Evolutionary conservation across 1,140 invertebrate species (phyloP).

Genomic region (Panulirus ornatus): DNA sequence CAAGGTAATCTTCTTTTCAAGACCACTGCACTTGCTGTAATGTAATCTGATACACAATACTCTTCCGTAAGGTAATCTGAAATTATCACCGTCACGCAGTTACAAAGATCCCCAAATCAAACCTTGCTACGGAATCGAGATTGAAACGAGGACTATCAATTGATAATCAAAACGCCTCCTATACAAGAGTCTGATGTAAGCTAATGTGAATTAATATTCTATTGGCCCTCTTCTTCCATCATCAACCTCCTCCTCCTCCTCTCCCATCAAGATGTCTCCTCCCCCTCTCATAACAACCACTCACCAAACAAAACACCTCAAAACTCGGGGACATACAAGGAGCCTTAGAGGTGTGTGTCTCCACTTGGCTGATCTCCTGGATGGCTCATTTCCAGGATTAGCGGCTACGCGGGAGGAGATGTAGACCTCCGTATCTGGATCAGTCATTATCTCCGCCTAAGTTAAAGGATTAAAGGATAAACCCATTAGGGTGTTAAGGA

Average conservation of each 20-base stretch:
- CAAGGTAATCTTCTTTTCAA: no score
- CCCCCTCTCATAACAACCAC: neutral
- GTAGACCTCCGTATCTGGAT: neutral
- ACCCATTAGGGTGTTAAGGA: constrained; percentile 16
- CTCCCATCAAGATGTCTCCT: neutral
- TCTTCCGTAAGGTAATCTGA: no score
- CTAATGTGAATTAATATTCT: no score
- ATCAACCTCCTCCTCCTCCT: neutral
- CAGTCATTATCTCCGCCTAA: neutral
- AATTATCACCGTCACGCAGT: no score
- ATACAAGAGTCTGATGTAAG: no score
- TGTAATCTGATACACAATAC: no score
- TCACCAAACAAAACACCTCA: neutral
- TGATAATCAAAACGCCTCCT: no score
- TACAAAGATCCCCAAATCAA: no score
- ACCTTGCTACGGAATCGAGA: no score
- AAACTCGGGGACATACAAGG: neutral
- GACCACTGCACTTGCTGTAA: no score
- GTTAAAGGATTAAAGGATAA: constrained; percentile 13
- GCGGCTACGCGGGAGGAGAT: neutral
- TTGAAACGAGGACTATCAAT: no score
- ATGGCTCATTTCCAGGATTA: neutral
- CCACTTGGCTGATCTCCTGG: neutral
- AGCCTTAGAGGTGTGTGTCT: neutral
- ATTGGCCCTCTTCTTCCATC: no score